Percentiles rank a stretch among this genome's conserved stretches.
phyloP scores from a whole-genome alignment of 2,113 vertebrate species.

The Corydoras sp. region DNA sequence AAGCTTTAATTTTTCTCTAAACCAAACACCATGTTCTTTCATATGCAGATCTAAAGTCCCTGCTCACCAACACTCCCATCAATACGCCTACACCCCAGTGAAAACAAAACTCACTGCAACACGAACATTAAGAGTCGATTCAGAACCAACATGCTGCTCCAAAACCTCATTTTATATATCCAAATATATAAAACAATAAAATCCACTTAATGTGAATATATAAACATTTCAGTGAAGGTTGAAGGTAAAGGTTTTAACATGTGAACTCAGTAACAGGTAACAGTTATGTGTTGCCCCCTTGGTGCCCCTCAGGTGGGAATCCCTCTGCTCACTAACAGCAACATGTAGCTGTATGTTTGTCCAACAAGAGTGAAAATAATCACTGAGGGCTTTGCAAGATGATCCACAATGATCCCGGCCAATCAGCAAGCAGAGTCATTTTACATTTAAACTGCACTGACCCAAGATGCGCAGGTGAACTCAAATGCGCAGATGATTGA shows the following conservation, averaged over 20 bases:
- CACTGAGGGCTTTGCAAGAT: conserved; percentile 55
- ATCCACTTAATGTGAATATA: too few species aligned
- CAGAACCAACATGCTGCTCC: neutral
- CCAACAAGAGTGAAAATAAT: conserved; percentile 67
- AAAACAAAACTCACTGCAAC: conserved; percentile 35
- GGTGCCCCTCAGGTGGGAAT: conserved; percentile 14
- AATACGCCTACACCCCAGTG: conserved; percentile 22
- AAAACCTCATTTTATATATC: too few species aligned
- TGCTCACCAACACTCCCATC: conserved; percentile 5
- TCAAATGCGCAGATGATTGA: neutral
- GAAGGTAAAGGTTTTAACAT: neutral
- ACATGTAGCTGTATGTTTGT: conserved; percentile 58
- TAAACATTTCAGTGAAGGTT: neutral
- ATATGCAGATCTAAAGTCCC: conserved; percentile 39
- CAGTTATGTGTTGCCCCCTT: neutral
- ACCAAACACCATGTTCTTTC: conserved; percentile 2
- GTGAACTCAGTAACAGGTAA: neutral
- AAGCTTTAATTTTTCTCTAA: too few species aligned
- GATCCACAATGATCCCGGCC: too few species aligned
- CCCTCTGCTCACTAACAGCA: conserved; percentile 38
- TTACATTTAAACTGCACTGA: too few species aligned
- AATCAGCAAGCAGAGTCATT: too few species aligned
- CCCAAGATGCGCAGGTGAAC: neutral
- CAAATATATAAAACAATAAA: too few species aligned
- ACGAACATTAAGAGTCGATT: conserved; percentile 25